Evolutionary conservation across 1,140 invertebrate species (phyloP).

Genomic region (Cheumatopsyche charites): DNA sequence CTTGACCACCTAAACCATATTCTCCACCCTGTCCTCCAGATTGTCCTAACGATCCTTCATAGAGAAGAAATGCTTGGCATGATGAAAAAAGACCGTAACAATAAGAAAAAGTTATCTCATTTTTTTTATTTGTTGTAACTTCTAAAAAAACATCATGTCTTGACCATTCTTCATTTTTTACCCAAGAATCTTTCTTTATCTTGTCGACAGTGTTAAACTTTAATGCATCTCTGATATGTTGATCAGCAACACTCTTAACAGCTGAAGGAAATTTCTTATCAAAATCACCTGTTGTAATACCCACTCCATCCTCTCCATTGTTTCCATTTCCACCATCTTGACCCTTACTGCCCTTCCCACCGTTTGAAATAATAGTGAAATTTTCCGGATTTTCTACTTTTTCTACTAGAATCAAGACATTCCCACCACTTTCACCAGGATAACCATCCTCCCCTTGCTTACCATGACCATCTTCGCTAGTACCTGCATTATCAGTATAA

Average conservation of each 20-base stretch:
- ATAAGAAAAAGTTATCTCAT: background rate
- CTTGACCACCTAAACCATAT: background rate
- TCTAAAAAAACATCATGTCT: too few relatives aligned
- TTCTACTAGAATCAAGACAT: background rate
- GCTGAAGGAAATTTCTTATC: background rate
- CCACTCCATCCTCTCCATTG: background rate
- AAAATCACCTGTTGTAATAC: background rate
- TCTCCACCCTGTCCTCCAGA: background rate
- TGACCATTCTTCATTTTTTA: too few relatives aligned
- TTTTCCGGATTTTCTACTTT: background rate
- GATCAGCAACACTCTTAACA: too few relatives aligned
- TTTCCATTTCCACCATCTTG: slow-evolving; percentile 10
- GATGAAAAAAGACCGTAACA: background rate
- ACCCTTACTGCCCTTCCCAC: background rate
- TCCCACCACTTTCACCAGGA: slow-evolving; percentile 10
- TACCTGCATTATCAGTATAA: background rate
- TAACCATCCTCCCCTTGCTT: background rate
- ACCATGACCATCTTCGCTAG: background rate
- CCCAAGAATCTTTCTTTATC: too few relatives aligned
- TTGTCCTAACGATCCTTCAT: background rate
- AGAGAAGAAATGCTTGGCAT: background rate
- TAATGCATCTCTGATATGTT: too few relatives aligned
- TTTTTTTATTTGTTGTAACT: background rate
- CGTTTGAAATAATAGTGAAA: slow-evolving; percentile 11
- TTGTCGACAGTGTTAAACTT: too few relatives aligned